Conservation (phyloP, 2,797 vertebrate genomes). For the Lacerta bilineata region DNA sequence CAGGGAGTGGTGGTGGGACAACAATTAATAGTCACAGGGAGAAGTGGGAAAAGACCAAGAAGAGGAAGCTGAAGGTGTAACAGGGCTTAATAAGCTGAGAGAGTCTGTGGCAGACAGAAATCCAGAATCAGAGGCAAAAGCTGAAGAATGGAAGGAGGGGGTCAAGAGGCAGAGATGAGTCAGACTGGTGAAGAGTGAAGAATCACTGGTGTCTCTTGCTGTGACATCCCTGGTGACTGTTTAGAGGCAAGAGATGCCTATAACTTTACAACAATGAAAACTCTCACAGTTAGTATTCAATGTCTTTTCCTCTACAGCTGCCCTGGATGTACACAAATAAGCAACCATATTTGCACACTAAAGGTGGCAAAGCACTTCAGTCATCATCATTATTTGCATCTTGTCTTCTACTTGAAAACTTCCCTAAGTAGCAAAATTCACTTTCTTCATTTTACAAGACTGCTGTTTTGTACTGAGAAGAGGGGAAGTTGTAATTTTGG, state of each 20-base stretch:
- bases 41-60: no score
- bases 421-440: conserved; percentile 46
- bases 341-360: neutral
- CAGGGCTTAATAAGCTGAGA: no score
- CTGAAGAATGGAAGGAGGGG: no score
- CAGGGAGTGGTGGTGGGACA: no score
- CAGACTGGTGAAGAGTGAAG: no score
- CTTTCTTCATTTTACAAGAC: conserved; percentile 55
- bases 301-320: conserved; percentile 17
- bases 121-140: no score
- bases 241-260: neutral
- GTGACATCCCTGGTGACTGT: neutral
- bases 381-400: conserved; percentile 21
- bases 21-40: neutral
- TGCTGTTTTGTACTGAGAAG: neutral
- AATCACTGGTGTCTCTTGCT: no score
- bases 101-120: no score
- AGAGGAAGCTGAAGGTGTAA: no score
- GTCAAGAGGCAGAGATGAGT: no score
- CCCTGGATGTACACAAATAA: neutral
- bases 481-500: conserved; percentile 18
- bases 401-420: conserved; percentile 53
- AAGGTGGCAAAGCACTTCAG: neutral
- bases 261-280: neutral
- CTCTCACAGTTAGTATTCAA: no score